These are phyloP conservation scores for Callorhinus ursinus DNA, from an alignment of 2,113 vertebrate genomes.

Conservation along the genomic window DNA sequence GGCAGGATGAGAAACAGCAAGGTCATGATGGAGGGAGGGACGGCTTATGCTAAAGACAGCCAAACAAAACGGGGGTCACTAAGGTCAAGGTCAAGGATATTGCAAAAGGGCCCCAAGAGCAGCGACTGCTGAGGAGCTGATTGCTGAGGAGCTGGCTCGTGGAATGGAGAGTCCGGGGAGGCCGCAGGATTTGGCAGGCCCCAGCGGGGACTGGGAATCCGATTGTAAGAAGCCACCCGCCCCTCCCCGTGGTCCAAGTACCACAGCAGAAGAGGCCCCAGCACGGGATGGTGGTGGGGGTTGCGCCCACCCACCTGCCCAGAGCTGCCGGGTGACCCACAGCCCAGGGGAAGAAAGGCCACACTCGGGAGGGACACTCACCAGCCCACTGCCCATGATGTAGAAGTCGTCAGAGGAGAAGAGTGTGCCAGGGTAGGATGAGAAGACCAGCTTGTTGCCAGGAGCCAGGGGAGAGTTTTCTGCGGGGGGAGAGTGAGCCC, in stretches of 20 bases:
- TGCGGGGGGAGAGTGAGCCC: constrained; percentile 62
- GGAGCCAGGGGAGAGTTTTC: constrained; percentile 86
- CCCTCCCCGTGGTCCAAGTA: not conserved
- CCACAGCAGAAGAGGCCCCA: fast-evolving
- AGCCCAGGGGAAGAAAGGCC: fast-evolving
- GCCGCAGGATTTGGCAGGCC: not conserved
- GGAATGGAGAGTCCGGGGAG: not conserved
- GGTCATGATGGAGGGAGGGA: not conserved
- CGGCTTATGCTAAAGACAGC: not conserved
- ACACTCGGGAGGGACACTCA: constrained; percentile 81
- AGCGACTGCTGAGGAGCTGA: not conserved
- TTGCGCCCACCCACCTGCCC: not conserved
- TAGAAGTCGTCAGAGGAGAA: constrained; percentile 98
- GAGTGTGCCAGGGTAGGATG: constrained; percentile 95
- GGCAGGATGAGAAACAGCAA: not conserved
- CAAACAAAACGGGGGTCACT: not conserved
- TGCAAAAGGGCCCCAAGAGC: not conserved
- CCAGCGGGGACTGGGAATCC: fast-evolving
- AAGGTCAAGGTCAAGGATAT: not conserved
- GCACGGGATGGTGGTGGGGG: fast-evolving
- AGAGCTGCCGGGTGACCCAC: not conserved
- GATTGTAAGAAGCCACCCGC: no score
- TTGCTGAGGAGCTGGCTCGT: not conserved
- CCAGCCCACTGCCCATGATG: constrained; percentile 94
- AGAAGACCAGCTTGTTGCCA: constrained; percentile 90